Base-by-base conservation (phyloP, 1,140 invertebrate species). In the Chlorops oryzae region DNA sequence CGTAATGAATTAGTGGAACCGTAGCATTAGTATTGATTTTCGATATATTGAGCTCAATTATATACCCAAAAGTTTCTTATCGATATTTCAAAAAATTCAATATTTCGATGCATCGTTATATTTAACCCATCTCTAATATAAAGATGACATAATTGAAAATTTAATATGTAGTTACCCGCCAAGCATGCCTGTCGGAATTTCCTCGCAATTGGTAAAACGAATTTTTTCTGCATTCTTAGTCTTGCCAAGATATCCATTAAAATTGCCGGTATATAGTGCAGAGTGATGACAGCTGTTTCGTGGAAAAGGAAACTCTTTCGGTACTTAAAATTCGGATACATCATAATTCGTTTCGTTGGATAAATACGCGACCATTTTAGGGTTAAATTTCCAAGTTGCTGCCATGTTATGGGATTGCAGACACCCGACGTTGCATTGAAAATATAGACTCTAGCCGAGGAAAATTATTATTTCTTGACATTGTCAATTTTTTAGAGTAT, bases 341-440 rank as follows among this genome's bases (percentile, higher is more conserved):
- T 88, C 66, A 88, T 81, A n/a, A 89, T 80, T 56, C 89, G 85
- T 72, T 85, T 89, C 32, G 86, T 82, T 3, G 90, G 89, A 52
- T 83, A 85, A 41, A 82, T 79, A 10, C 82, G 72, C 0, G 87
- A 80, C 70, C 87, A 81, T 62, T 84, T 83, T 37, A 82, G 75
- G 13, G 83, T 85, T 2, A 84, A 73, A 10, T 73, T 57, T 0
- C 82, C 82, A 52, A 93, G 84, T 54, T 88, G 77, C 21, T 85
- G 81, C 93, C 94, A 97, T 18, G 78, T 80, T 5, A 96, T 78
- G 1, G 87, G 86, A 66, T 95, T 95, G 17, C 86, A 76, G 5
- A 81, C 75, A 1, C 92, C 90, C 13, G 88, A 90, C 0, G 91
- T 94, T 58, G 90, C 92, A 69, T 97, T 95, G 71, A 93, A 96